Conservation (phyloP, 2,113 vertebrate species). For the Quiscalus mexicanus region DNA sequence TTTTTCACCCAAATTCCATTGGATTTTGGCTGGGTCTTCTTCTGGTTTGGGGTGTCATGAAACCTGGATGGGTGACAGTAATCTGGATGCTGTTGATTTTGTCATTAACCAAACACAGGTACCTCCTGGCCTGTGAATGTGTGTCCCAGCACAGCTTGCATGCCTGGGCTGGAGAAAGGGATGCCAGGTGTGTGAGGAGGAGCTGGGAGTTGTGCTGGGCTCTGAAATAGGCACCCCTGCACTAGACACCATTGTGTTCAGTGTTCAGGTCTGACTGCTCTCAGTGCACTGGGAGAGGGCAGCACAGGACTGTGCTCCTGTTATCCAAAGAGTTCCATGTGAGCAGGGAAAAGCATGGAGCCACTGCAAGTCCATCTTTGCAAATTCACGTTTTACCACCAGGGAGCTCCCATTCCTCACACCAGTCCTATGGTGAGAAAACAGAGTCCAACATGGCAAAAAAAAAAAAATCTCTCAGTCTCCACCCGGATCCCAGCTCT, state of each 20-base stretch:
- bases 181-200: neutral
- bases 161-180: neutral
- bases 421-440: neutral
- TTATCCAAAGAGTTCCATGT: neutral
- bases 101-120: neutral
- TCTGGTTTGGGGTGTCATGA: neutral
- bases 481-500: neutral
- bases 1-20: neutral
- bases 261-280: neutral
- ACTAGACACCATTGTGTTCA: neutral
- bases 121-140: neutral
- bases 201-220: neutral
- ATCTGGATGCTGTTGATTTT: neutral
- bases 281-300: neutral
- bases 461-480: neutral
- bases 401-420: slow-evolving; percentile 33
- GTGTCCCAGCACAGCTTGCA: neutral
- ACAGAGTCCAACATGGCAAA: neutral
- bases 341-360: neutral
- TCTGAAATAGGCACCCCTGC: neutral
- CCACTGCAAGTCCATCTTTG: neutral
- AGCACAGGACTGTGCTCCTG: neutral
- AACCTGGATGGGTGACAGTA: neutral
- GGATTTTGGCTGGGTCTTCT: neutral
- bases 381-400: neutral